phyloP scores from a whole-genome alignment of 2,888 invertebrate species.

The Cheilosia soror region DNA sequence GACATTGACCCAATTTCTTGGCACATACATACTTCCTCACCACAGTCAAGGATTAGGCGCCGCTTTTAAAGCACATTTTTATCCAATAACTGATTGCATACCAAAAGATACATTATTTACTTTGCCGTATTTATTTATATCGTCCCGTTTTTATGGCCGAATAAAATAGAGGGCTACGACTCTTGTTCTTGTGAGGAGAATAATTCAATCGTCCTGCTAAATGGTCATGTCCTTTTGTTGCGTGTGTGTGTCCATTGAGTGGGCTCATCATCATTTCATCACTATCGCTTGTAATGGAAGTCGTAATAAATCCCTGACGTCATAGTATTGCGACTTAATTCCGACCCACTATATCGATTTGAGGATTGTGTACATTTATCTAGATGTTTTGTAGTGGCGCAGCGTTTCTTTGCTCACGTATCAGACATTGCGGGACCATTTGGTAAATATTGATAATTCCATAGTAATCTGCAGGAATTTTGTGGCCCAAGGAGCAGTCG shows the following conservation, averaged over 20 bases:
- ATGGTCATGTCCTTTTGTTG: background rate
- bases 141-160: background rate
- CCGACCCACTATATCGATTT: constrained; percentile 48
- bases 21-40: background rate
- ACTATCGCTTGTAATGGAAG: constrained; percentile 29
- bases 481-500: background rate
- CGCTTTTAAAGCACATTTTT: background rate
- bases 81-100: no score
- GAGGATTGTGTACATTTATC: constrained; percentile 15
- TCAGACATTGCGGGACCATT: constrained; percentile 54
- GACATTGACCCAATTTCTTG: constrained; percentile 54
- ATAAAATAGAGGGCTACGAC: background rate
- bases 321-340: constrained; percentile 33
- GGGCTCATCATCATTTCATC: constrained; percentile 19
- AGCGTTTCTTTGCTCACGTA: constrained; percentile 49
- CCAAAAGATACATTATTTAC: no score
- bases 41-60: background rate
- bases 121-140: no score
- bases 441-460: constrained; percentile 60
- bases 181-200: background rate
- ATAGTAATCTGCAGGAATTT: constrained; percentile 14
- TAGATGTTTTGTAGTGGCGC: background rate
- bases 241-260: constrained; percentile 2
- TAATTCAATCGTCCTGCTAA: background rate
- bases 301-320: constrained; percentile 38